Evolutionary conservation across 2,797 vertebrate species (phyloP).

Genomic region (Fundulus diaphanus): DNA sequence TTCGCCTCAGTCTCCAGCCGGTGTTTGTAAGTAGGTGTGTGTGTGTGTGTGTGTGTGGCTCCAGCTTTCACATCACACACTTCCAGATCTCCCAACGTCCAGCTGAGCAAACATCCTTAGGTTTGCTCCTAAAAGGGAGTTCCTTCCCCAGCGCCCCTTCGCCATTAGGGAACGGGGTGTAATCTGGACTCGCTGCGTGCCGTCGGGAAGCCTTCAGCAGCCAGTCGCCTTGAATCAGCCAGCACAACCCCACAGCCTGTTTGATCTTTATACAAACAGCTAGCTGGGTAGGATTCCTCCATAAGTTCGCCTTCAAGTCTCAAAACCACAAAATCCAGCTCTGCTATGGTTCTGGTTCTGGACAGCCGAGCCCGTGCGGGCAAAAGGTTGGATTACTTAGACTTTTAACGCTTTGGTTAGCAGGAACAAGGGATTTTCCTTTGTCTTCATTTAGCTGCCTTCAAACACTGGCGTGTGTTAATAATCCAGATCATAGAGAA

Average conservation of each 20-base stretch:
- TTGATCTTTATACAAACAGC: constrained; percentile 83
- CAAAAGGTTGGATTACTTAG: constrained; percentile 69
- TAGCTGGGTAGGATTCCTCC: constrained; percentile 76
- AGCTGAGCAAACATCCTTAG: constrained; percentile 85
- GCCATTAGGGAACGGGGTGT: constrained; percentile 64
- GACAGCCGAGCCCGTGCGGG: constrained; percentile 60
- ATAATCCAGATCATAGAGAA: neutral
- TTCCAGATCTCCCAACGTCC: constrained; percentile 64
- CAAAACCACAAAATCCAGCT: constrained; percentile 76
- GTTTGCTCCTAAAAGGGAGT: constrained; percentile 68
- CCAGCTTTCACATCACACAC: constrained; percentile 42
- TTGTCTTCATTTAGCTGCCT: constrained; percentile 36
- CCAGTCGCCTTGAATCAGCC: constrained; percentile 59
- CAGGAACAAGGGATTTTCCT: constrained; percentile 42
- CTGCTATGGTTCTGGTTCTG: constrained; percentile 54
- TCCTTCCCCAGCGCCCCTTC: constrained; percentile 57
- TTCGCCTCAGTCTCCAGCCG: constrained; percentile 43
- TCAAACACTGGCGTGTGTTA: constrained; percentile 25
- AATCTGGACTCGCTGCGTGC: constrained; percentile 65
- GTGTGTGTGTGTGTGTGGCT: constrained; percentile 50
- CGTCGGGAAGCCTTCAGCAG: constrained; percentile 68
- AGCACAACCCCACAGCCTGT: constrained; percentile 65
- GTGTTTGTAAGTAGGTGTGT: constrained; percentile 50
- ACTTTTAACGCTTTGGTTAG: constrained; percentile 64
- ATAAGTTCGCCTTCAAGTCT: constrained; percentile 80